Conservation (phyloP, 2,797 vertebrate species). For the Etheostoma perlongum region DNA sequence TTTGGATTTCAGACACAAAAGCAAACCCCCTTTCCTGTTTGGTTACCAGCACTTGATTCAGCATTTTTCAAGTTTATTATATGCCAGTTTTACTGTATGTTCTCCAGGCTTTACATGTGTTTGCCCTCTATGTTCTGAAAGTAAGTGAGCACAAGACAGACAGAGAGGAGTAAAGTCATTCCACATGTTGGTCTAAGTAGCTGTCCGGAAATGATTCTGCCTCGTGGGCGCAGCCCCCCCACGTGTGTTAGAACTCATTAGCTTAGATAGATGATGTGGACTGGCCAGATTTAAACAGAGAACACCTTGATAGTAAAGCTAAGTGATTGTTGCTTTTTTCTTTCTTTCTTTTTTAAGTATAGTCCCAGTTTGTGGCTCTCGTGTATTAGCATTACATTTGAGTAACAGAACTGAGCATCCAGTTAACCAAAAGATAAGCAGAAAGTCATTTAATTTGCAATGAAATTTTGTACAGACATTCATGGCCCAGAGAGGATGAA, state of each 20-base stretch:
- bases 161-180: conserved; percentile 11
- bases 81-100: not conserved
- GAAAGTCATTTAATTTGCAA: not conserved
- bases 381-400: too few relatives aligned
- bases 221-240: too few relatives aligned
- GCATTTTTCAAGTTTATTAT: not conserved
- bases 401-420: not conserved
- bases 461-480: not conserved
- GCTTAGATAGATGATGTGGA: conserved; percentile 37
- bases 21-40: conserved; percentile 45
- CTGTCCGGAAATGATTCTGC: conserved; percentile 5
- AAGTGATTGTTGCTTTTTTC: not conserved
- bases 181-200: conserved; percentile 39
- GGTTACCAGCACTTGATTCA: conserved; percentile 11
- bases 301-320: conserved; percentile 5
- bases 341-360: not conserved
- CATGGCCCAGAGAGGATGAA: not conserved
- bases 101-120: conserved; percentile 8
- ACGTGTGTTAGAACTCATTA: conserved; percentile 12
- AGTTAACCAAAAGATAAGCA: not conserved
- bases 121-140: conserved; percentile 6
- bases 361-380: not conserved
- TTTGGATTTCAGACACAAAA: conserved; percentile 58
- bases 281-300: not conserved
- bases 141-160: not conserved